Percentiles rank a stretch among this genome's conserved stretches.
These are phyloP conservation scores for Gasteruption jaculator DNA, from an alignment of 2,888 invertebrate species.

Conservation along the genomic window DNA sequence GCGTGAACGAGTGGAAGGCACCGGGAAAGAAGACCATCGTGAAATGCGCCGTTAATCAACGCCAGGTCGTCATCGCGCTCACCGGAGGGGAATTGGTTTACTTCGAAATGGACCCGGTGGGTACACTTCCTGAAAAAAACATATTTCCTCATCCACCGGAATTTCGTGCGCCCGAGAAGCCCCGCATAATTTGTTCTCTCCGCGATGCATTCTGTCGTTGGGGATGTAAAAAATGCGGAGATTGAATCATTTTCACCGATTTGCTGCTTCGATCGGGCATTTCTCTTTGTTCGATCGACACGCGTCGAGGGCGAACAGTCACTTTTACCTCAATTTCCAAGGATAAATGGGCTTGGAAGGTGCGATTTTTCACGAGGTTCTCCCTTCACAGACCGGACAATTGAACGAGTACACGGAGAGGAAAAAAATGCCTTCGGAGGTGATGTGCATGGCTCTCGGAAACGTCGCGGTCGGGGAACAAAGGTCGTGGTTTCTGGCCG, in stretches of 20 bases:
- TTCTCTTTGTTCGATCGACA: constrained; percentile 46
- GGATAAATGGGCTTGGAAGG: too few relatives aligned
- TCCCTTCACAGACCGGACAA: constrained; percentile 79
- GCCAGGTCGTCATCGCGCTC: constrained; percentile 97
- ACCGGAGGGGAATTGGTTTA: constrained; percentile 97
- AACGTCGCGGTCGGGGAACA: constrained; percentile 94
- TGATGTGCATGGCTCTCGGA: constrained; percentile 97
- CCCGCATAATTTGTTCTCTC: constrained; percentile 46
- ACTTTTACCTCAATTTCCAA: too few relatives aligned
- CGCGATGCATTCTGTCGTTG: constrained; percentile 26
- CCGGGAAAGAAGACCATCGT: constrained; percentile 96
- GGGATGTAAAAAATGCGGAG: constrained; percentile 44
- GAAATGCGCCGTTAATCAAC: constrained; percentile 96
- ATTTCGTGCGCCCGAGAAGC: too few relatives aligned
- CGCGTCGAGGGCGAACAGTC: constrained; percentile 22
- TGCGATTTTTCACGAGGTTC: constrained; percentile 2
- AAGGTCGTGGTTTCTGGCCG: constrained; percentile 91
- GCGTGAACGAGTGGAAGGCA: constrained; percentile 99
- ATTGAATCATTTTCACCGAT: constrained; percentile 40
- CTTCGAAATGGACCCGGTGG: constrained; percentile 99
- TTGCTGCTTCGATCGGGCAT: too few relatives aligned
- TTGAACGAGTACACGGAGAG: constrained; percentile 97
- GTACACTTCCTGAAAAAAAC: constrained; percentile 44
- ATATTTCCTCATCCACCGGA: too few relatives aligned
- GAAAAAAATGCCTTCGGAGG: constrained; percentile 94